Evolutionary conservation across 2,797 vertebrate genomes (phyloP).

Genomic region (Smutsia gigantea): DNA sequence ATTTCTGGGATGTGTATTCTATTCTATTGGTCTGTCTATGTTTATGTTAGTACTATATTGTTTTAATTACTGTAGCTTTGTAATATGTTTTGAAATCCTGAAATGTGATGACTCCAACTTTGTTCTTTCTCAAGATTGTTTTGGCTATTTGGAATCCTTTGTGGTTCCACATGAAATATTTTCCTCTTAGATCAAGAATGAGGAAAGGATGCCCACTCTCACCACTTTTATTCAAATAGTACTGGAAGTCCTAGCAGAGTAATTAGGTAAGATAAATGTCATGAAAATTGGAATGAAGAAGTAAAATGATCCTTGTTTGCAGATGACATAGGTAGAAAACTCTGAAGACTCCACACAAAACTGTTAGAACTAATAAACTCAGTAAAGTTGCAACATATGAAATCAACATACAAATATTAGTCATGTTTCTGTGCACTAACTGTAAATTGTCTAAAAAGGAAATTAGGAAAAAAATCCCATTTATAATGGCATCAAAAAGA

Average conservation of each 20-base stretch:
- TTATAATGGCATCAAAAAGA: background rate
- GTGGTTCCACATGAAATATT: too few relatives aligned
- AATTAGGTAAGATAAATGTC: background rate
- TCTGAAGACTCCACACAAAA: background rate
- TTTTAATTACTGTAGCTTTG: background rate
- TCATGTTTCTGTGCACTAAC: background rate
- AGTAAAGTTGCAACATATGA: background rate
- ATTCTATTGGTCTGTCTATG: background rate
- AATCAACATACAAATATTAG: background rate
- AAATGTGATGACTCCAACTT: too few relatives aligned
- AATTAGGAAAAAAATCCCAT: background rate
- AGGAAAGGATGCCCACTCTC: too few relatives aligned
- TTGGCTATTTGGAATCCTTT: too few relatives aligned
- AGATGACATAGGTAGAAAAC: background rate
- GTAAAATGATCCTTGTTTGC: background rate
- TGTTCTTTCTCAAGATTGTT: too few relatives aligned
- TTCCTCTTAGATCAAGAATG: too few relatives aligned
- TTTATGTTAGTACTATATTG: background rate
- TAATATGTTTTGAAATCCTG: too few relatives aligned
- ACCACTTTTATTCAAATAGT: background rate
- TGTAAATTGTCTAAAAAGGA: background rate
- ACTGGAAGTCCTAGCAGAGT: background rate
- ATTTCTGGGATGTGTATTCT: background rate
- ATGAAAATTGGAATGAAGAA: background rate
- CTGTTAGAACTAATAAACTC: background rate